These are phyloP conservation scores for Corythoichthys haematopterus DNA, from an alignment of 2,113 vertebrate species.

Conservation along the genomic window DNA sequence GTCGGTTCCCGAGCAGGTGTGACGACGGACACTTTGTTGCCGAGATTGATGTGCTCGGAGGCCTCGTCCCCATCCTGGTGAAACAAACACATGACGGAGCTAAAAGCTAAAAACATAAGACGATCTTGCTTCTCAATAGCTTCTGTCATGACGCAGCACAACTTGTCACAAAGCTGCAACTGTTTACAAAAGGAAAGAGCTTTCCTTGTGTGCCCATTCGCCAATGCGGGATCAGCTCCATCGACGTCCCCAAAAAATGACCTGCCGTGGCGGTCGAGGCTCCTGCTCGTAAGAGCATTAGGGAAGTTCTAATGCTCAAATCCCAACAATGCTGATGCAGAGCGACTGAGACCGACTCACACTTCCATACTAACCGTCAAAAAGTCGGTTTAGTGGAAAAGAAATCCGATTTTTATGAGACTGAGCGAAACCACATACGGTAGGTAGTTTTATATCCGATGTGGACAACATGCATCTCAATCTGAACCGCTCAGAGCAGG, in stretches of 20 bases:
- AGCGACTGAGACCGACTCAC: slow-evolving; percentile 17
- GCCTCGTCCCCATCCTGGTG: slow-evolving; percentile 78
- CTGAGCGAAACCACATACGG: neutral
- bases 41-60: slow-evolving; percentile 78
- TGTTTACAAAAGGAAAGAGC: slow-evolving; percentile 37
- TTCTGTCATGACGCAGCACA: slow-evolving; percentile 22
- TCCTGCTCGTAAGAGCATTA: slow-evolving; percentile 64
- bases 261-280: slow-evolving; percentile 18
- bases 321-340: slow-evolving; percentile 59
- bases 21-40: slow-evolving; percentile 77
- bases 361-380: slow-evolving; percentile 10
- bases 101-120: neutral
- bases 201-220: slow-evolving; percentile 30
- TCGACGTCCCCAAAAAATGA: slow-evolving; percentile 30
- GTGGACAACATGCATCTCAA: too few relatives aligned
- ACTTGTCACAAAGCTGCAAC: slow-evolving; percentile 28
- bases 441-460: too few relatives aligned
- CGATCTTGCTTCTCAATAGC: slow-evolving; percentile 19
- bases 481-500: too few relatives aligned
- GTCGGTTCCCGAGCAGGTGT: slow-evolving; percentile 31
- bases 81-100: slow-evolving; percentile 41
- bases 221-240: slow-evolving; percentile 45
- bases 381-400: neutral
- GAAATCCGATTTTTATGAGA: neutral
- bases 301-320: slow-evolving; percentile 53